Evolutionary conservation across 2,888 invertebrate species (phyloP).

Genomic region (Eumacrocentrus americanus): DNA sequence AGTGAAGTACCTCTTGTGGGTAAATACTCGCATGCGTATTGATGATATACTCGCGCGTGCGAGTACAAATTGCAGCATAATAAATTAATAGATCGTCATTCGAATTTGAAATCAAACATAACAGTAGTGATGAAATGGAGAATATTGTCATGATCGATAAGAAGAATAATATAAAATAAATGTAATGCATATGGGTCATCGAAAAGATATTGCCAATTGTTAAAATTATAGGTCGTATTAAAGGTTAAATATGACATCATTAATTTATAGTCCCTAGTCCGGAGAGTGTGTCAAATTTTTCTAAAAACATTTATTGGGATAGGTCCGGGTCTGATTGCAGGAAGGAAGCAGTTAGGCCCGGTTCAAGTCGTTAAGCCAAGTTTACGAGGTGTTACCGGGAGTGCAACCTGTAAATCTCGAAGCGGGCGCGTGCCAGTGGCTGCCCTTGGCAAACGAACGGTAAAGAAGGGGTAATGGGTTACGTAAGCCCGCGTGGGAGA

Average conservation of each 20-base stretch:
- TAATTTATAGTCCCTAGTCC: too few relatives aligned
- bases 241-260: neutral
- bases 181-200: neutral
- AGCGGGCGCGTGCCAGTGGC: constrained; percentile 59
- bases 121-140: too few relatives aligned
- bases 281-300: neutral
- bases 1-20: constrained; percentile 27
- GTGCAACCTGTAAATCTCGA: constrained; percentile 62
- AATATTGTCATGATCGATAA: too few relatives aligned
- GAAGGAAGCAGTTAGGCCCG: constrained; percentile 63
- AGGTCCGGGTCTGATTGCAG: constrained; percentile 61
- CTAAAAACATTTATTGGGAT: constrained; percentile 37
- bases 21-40: neutral
- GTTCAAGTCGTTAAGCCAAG: constrained; percentile 62
- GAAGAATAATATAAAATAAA: neutral
- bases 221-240: too few relatives aligned
- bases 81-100: neutral
- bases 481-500: constrained; percentile 43
- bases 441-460: constrained; percentile 53
- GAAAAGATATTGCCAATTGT: neutral
- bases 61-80: neutral
- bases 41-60: neutral
- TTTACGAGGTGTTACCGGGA: constrained; percentile 62
- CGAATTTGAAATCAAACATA: neutral
- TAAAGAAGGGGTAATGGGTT: constrained; percentile 48